Base-by-base conservation (phyloP, 2,797 vertebrate species). In the Psittacula echo region DNA sequence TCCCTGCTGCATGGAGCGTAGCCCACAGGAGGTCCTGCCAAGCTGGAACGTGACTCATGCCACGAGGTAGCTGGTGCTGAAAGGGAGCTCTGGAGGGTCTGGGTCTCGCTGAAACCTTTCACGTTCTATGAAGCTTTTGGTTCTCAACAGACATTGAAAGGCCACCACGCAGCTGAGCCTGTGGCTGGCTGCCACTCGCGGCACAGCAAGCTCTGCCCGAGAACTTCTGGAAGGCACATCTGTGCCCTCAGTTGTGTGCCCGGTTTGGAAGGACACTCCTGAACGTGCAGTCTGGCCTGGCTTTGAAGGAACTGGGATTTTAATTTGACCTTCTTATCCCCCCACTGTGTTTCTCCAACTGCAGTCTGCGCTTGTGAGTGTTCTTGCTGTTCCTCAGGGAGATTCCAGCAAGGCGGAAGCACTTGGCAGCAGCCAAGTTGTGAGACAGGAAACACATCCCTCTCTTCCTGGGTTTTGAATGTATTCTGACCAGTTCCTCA, bases 41-140 rank as follows among this genome's bases (percentile, higher is more conserved):
- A 5, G 21, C 74, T 56, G 54, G 11, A 44, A 9, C 2, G 1
- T 29, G 44, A 5, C 26, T 72, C 11, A 7, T 78, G 73, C 54
- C 19, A 0, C 6, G 37, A 82, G 64, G 4, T 7, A 8, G 2
- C 74, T 29, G 47, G 48, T 53, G 60, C 84, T 51, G 62, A 41
- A 37, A 67, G 65, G 65, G 30, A 61, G 41, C 24, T 54, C 17
- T 15, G 13, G 29, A 44, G 37, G 22, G 27, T 45, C 39, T 18
- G 41, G 12, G n/a, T 16, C 30, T 41, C 5, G 1, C 34, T 30
- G 42, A 64, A 84, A 22, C 64, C 47, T 48, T 48, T 62, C 4
- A 0, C 19, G 1, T 13, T 34, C 1, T 4, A 0, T 8, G 21
- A 16, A n/a, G 9, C 8, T 48, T 67, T 56, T 12, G 42, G 7